A percentile compares a stretch with the other conserved stretches of the same genome.
Evolutionary conservation across 2,797 vertebrate species (phyloP).

Genomic region (Sandelia bainsii): DNA sequence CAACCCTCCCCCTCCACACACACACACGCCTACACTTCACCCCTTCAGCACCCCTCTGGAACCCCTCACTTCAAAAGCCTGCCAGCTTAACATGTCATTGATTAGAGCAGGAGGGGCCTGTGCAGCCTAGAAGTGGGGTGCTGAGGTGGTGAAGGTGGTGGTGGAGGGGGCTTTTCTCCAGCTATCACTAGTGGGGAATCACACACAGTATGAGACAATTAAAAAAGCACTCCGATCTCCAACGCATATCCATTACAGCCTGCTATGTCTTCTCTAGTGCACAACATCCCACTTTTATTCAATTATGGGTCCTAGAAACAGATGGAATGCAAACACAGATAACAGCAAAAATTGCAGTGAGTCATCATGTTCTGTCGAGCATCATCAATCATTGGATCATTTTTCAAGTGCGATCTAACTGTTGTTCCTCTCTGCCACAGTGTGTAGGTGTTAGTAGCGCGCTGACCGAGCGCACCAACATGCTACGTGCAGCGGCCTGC

Average conservation of each 20-base stretch:
- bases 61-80: constrained; percentile 75
- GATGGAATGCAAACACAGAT: constrained; percentile 50
- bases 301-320: constrained; percentile 31
- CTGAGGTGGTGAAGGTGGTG: not conserved
- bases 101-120: constrained; percentile 68
- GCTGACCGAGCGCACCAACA: not conserved
- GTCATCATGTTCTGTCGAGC: constrained; percentile 23
- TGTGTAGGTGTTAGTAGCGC: constrained; percentile 8
- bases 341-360: constrained; percentile 20
- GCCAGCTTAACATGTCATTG: constrained; percentile 81
- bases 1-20: not conserved
- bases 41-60: constrained; percentile 62
- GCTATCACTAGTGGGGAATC: constrained; percentile 53
- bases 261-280: constrained; percentile 2
- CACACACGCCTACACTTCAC: constrained; percentile 25
- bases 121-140: constrained; percentile 35
- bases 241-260: constrained; percentile 27
- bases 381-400: constrained; percentile 28
- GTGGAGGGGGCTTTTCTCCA: constrained; percentile 21
- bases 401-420: constrained; percentile 19
- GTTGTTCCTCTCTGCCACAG: constrained; percentile 14
- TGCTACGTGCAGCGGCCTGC: not conserved
- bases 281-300: constrained; percentile 33
- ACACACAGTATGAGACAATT: constrained; percentile 50
- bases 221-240: constrained; percentile 37